phyloP scores from a whole-genome alignment of 2,888 invertebrate genomes.

The Harpagoxenus sublaevis region DNA sequence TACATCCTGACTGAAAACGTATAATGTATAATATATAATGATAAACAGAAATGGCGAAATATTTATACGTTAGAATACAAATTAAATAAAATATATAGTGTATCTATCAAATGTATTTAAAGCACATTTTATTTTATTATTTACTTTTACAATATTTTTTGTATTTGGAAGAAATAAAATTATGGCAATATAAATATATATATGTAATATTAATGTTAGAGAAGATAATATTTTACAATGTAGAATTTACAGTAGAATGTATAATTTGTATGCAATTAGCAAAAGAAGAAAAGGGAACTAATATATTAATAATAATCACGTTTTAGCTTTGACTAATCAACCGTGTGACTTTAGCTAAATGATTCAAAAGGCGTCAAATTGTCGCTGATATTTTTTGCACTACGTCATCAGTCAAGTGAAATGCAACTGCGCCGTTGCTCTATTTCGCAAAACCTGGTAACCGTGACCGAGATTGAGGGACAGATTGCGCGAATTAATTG shows the following conservation, averaged over 20 bases:
- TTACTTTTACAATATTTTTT: not conserved
- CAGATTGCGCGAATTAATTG: constrained; percentile 56
- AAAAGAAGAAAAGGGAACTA: not conserved
- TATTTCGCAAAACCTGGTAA: constrained; percentile 55
- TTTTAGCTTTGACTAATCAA: constrained; percentile 2
- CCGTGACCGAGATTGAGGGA: constrained; percentile 54
- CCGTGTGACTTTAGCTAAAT: constrained; percentile 10
- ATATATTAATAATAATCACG: not conserved
- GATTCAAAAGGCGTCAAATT: constrained; percentile 28
- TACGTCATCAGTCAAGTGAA: constrained; percentile 45
- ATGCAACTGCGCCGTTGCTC: constrained; percentile 34
- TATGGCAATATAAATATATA: not conserved
- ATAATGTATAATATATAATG: not conserved
- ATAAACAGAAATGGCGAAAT: not conserved
- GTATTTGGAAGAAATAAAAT: not conserved
- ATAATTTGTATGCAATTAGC: not conserved
- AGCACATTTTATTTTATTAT: not conserved
- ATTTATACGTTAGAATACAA: not conserved
- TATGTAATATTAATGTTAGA: not conserved
- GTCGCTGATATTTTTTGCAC: constrained; percentile 21
- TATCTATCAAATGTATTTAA: not conserved
- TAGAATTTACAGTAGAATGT: not conserved
- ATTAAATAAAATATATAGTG: not conserved
- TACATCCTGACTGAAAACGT: not conserved
- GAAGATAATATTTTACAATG: not conserved